Percentiles rank a stretch among this genome's conserved stretches.
Evolutionary conservation across 2,797 vertebrate genomes (phyloP).

Genomic region (Myotis findleyi): DNA sequence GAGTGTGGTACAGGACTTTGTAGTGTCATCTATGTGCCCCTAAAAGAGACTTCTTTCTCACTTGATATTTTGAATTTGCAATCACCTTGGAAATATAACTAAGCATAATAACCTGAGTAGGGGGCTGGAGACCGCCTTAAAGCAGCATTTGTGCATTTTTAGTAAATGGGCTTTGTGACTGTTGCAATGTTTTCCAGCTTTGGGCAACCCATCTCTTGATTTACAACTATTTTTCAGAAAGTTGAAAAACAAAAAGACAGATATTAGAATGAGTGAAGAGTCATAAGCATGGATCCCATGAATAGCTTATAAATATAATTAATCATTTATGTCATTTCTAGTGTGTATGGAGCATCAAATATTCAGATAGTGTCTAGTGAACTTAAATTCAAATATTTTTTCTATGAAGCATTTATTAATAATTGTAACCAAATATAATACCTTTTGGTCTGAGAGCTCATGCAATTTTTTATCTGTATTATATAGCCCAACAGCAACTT

Average conservation of each 20-base stretch:
- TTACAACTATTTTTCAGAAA: slow-evolving; percentile 48
- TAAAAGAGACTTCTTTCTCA: not conserved
- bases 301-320: slow-evolving; percentile 52
- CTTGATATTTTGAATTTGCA: slow-evolving; percentile 27
- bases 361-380: slow-evolving; percentile 32
- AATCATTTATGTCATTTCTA: slow-evolving; percentile 50
- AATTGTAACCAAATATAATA: slow-evolving; percentile 35
- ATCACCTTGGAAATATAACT: slow-evolving; percentile 2
- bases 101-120: not conserved
- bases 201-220: not conserved
- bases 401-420: slow-evolving; percentile 21
- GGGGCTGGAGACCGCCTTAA: not conserved
- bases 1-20: not conserved
- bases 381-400: slow-evolving; percentile 52
- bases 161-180: not conserved
- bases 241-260: not conserved
- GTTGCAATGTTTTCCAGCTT: not conserved
- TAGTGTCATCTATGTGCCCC: not conserved
- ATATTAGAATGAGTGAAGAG: not conserved
- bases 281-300: slow-evolving; percentile 10
- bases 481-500: not conserved
- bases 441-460: not conserved
- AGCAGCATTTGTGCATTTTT: not conserved
- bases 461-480: slow-evolving; percentile 18
- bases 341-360: not conserved